Evolutionary conservation across 2,113 vertebrate genomes (phyloP).

Genomic region (Menidia beryllina): DNA sequence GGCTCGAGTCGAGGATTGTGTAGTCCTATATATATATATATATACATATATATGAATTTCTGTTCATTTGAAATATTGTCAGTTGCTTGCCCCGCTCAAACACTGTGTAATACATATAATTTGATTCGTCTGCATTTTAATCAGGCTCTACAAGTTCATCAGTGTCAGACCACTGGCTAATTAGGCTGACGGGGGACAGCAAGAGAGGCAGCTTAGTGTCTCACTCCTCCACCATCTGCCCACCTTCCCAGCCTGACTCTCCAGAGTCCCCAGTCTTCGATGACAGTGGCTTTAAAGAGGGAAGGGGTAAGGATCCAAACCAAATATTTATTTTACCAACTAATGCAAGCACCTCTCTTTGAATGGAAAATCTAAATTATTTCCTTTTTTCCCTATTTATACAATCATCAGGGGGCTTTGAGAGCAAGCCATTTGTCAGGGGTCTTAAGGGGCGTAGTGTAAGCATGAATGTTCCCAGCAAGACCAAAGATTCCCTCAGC

Average conservation of each 20-base stretch:
- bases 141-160: slow-evolving; percentile 88
- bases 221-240: slow-evolving; percentile 73
- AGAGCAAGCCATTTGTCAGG: slow-evolving; percentile 78
- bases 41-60: too few species aligned
- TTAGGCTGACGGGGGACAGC: slow-evolving; percentile 81
- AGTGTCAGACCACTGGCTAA: slow-evolving; percentile 89
- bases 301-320: slow-evolving; percentile 76
- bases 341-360: not conserved
- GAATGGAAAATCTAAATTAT: slow-evolving; percentile 8
- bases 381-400: slow-evolving; percentile 7
- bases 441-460: slow-evolving; percentile 83
- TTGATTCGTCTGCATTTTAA: not conserved
- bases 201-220: slow-evolving; percentile 79
- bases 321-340: not conserved
- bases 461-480: slow-evolving; percentile 83
- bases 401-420: slow-evolving; percentile 77
- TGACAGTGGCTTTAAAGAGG: slow-evolving; percentile 58
- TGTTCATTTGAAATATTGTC: too few species aligned
- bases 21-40: too few species aligned
- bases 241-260: slow-evolving; percentile 70
- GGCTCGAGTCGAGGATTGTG: too few species aligned
- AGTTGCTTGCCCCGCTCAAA: too few species aligned
- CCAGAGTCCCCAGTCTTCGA: slow-evolving; percentile 80
- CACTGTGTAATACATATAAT: too few species aligned
- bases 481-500: slow-evolving; percentile 76